These are phyloP conservation scores for Casuarius casuarius DNA, from an alignment of 2,113 vertebrate species.

Conservation along the genomic window DNA sequence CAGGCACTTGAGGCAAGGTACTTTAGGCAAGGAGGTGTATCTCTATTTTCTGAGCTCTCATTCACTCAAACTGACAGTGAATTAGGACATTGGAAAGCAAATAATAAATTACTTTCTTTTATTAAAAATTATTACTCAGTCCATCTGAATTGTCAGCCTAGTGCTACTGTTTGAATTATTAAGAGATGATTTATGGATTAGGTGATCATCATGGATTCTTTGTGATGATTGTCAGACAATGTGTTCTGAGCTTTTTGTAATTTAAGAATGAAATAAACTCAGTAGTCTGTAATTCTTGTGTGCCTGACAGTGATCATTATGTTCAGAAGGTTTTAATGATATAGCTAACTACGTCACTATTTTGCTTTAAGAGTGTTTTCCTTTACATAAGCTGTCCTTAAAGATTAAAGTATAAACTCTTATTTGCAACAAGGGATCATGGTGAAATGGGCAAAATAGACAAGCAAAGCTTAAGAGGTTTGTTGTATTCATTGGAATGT, in stretches of 20 bases:
- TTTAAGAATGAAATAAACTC: neutral
- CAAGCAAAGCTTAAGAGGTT: neutral
- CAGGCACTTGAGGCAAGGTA: neutral
- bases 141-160: neutral
- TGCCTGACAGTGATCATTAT: neutral
- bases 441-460: neutral
- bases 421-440: neutral
- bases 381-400: conserved; percentile 20
- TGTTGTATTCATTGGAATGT: neutral
- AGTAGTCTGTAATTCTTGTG: neutral
- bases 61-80: neutral
- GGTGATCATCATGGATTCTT: neutral
- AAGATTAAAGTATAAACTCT: conserved; percentile 4
- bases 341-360: neutral
- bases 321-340: neutral
- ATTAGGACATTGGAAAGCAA: neutral
- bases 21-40: neutral
- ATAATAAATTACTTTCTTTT: neutral
- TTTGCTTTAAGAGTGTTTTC: neutral
- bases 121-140: neutral
- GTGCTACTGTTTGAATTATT: neutral
- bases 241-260: neutral
- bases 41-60: neutral
- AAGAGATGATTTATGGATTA: neutral
- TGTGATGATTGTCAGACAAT: neutral